Percentiles rank a stretch among this genome's conserved stretches.
phyloP scores from a whole-genome alignment of 1,140 invertebrate genomes.

The Drosophila equinoxialis region DNA sequence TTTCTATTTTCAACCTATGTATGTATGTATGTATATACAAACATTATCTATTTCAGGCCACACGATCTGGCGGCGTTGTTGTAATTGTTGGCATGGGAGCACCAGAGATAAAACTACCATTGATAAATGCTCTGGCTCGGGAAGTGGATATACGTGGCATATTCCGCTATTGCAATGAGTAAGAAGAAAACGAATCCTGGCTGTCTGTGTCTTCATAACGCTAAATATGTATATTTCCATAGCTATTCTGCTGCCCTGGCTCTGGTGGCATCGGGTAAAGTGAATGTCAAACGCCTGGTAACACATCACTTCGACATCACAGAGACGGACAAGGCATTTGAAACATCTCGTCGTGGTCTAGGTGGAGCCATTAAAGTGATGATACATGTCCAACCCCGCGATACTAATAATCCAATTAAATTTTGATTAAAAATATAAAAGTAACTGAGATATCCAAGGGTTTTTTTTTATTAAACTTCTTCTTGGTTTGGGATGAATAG shows the following conservation, averaged over 20 bases:
- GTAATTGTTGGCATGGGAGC: conserved; percentile 94
- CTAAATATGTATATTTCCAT: conserved; percentile 31
- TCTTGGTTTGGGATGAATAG: conserved; percentile 14
- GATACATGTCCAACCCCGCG: conserved; percentile 90
- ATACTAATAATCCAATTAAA: conserved; percentile 83
- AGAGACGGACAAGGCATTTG: conserved; percentile 93
- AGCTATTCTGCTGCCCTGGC: conserved; percentile 92
- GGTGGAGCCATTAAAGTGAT: conserved; percentile 95
- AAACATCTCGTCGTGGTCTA: conserved; percentile 88
- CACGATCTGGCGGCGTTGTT: conserved; percentile 91
- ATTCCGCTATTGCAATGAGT: conserved; percentile 95
- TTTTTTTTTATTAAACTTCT: conserved; percentile 12
- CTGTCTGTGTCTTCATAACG: conserved; percentile 25
- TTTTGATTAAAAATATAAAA: conserved; percentile 46
- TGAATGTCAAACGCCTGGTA: conserved; percentile 94
- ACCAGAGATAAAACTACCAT: conserved; percentile 90
- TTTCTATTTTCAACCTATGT: not conserved
- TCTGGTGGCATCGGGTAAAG: conserved; percentile 91
- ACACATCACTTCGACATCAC: conserved; percentile 95
- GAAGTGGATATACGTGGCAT: conserved; percentile 96
- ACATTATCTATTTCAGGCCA: conserved; percentile 85
- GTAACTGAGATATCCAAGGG: not conserved
- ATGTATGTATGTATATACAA: no score
- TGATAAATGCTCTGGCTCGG: conserved; percentile 90
- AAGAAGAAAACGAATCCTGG: conserved; percentile 8